Base-by-base conservation (phyloP, 2,113 vertebrate genomes). In the Otus sunia region DNA sequence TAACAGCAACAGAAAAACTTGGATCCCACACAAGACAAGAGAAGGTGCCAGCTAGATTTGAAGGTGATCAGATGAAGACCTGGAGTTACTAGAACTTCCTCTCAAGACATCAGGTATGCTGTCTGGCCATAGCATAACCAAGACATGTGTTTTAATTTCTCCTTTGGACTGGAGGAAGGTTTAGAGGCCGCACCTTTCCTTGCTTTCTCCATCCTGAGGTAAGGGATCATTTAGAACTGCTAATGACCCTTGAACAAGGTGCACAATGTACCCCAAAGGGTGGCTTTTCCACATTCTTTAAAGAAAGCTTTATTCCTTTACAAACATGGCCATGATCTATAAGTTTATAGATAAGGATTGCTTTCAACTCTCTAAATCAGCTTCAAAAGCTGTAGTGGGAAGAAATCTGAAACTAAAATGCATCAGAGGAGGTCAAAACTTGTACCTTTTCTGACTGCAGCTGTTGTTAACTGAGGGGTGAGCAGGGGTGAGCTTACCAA, bases 71-170 rank as follows among this genome's bases (percentile, higher is more conserved):
- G 19, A 26, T 72, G 60, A 84, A 86, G 60, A 59, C 32, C 36
- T 72, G 34, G 27, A 58, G 41, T 62, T 47, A 30, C 14, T 52
- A 72, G 19, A 26, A 67, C 32, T 29, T 96, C 56, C 21, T 60
- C 20, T 79, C 0, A 0, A 76, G 63, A 49, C 5, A n/a, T 50
- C 20, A 80, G 7, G 19, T 58, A 15, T 72, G 26, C 25, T 75
- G 1, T 68, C 43, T 49, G 27, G 25, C 26, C 23, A 10, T 4
- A 49, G 52, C 10, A 34, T 58, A 82, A 45, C 30, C 10, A 71
- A 78, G 25, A 37, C 0, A 0, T 53, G 3, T 37, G 10, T 53
- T 84, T 84, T 77, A 45, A 45, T 74, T 90, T 81, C 22, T 47
- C n/a, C 23, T 4, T 1, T 72, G 43, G 29, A 29, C 19, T 47